phyloP scores from a whole-genome alignment of 2,113 vertebrate species.

The Oryctolagus cuniculus region DNA sequence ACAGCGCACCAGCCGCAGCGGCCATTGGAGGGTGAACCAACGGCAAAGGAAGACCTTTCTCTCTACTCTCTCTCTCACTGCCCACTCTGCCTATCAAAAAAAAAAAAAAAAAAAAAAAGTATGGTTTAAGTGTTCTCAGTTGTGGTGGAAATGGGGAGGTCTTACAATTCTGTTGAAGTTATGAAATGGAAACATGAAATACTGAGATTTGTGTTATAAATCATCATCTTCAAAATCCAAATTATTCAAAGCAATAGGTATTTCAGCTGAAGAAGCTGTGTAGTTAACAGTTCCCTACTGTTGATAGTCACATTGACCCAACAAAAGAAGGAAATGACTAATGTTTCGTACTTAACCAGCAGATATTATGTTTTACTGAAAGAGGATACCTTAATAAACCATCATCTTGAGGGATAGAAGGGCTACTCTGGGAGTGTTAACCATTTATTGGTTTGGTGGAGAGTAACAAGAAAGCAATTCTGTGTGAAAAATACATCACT shows the following conservation, averaged over 20 bases:
- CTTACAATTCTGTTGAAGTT: constrained; percentile 10
- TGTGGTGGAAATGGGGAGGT: rapidly evolving
- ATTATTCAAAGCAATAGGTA: background rate
- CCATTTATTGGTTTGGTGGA: background rate
- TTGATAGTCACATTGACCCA: background rate
- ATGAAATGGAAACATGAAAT: background rate
- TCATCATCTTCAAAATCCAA: background rate
- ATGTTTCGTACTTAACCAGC: background rate
- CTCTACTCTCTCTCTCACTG: no score
- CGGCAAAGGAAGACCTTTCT: no score
- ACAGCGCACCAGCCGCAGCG: no score
- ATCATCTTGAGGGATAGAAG: background rate
- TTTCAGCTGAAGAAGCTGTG: background rate
- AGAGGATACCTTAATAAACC: background rate
- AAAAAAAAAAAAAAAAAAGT: no score
- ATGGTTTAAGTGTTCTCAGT: background rate
- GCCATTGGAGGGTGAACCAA: no score
- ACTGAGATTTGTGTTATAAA: background rate
- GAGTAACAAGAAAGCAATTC: background rate
- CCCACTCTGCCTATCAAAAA: no score
- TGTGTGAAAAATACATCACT: background rate
- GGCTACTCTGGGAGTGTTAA: background rate
- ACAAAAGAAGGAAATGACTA: background rate
- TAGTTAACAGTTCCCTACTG: background rate
- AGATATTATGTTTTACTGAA: constrained; percentile 31